Evolutionary conservation across 2,797 vertebrate species (phyloP).

Genomic region (Hyperoplus lanceolatus): DNA sequence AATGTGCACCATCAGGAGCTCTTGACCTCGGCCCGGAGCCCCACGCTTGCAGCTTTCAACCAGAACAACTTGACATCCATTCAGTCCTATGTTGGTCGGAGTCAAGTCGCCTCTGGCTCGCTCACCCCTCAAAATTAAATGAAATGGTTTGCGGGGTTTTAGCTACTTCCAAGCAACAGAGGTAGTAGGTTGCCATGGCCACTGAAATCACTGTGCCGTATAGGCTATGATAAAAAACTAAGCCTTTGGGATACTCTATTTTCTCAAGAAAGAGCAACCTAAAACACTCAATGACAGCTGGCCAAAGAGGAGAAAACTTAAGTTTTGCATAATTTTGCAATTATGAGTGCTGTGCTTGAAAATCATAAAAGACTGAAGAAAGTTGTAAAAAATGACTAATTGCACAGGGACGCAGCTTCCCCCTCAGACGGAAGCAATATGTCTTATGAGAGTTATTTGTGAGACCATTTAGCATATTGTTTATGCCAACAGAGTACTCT

Average conservation of each 20-base stretch:
- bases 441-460: slow-evolving; percentile 21
- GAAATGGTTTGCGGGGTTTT: slow-evolving; percentile 2
- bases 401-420: not conserved
- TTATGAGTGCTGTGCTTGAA: slow-evolving; percentile 10
- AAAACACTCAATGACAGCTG: not conserved
- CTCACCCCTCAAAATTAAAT: not conserved
- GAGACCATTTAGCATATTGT: not conserved
- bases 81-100: slow-evolving; percentile 8
- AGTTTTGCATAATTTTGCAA: slow-evolving; percentile 37
- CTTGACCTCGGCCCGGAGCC: slow-evolving; percentile 29
- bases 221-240: not conserved
- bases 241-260: slow-evolving; percentile 20
- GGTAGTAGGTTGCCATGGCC: slow-evolving; percentile 68
- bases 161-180: slow-evolving; percentile 43
- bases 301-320: slow-evolving; percentile 1
- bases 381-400: slow-evolving; percentile 32
- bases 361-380: not conserved
- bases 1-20: slow-evolving; percentile 14
- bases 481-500: not conserved
- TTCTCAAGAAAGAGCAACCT: slow-evolving; percentile 1
- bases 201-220: slow-evolving; percentile 43
- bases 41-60: slow-evolving; percentile 3
- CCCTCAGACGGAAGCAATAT: not conserved
- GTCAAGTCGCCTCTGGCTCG: not conserved
- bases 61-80: slow-evolving; percentile 57